Evolutionary conservation across 1,140 invertebrate species (phyloP).

Genomic region (Teleopsis dalmanni): DNA sequence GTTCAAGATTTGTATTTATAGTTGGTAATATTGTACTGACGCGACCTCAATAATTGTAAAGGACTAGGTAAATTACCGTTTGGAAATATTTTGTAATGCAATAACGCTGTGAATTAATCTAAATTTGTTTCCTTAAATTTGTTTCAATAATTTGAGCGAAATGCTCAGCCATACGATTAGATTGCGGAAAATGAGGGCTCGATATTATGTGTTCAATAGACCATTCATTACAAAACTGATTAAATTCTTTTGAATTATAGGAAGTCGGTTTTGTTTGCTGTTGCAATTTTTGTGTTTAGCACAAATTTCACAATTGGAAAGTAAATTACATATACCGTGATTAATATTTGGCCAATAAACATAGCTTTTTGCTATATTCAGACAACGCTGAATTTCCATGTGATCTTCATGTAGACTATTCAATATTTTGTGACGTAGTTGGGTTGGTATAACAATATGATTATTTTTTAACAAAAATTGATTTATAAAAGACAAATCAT

Average conservation of each 20-base stretch:
- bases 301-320: slow-evolving; percentile 32
- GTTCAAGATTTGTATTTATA: background rate
- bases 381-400: slow-evolving; percentile 43
- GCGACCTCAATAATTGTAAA: background rate
- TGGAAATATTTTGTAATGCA: background rate
- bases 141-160: slow-evolving; percentile 9
- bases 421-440: slow-evolving; percentile 32
- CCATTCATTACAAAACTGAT: slow-evolving; percentile 17
- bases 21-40: background rate
- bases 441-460: slow-evolving; percentile 37
- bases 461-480: slow-evolving; percentile 34
- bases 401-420: slow-evolving; percentile 43
- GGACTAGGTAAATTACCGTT: background rate
- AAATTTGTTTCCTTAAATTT: slow-evolving; percentile 9
- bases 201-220: slow-evolving; percentile 12
- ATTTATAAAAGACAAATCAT: slow-evolving; percentile 31
- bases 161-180: slow-evolving; percentile 19
- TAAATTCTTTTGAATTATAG: slow-evolving; percentile 12
- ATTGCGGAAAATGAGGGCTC: slow-evolving; percentile 15
- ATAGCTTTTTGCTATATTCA: slow-evolving; percentile 31
- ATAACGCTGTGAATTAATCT: background rate
- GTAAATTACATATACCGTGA: slow-evolving; percentile 41
- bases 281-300: background rate
- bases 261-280: background rate
- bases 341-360: slow-evolving; percentile 47